Percentiles rank a stretch among this genome's conserved stretches.
Conservation (phyloP, 2,888 invertebrate species). For the Arctia plantaginis region DNA sequence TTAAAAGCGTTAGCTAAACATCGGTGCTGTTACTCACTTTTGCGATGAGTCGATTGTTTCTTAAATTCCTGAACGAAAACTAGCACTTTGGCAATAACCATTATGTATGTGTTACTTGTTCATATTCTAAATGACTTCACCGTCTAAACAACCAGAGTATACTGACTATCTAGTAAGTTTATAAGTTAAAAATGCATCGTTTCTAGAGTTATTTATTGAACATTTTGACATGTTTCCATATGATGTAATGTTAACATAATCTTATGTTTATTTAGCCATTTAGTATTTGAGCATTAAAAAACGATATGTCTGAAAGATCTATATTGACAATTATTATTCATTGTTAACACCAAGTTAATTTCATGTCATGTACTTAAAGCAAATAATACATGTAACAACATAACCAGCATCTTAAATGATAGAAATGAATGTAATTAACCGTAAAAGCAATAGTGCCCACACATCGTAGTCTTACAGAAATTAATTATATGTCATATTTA, state of each 20-base stretch:
- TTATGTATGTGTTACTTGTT: constrained; percentile 27
- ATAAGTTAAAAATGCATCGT: constrained; percentile 36
- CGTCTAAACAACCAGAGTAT: constrained; percentile 37
- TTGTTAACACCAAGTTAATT: constrained; percentile 33
- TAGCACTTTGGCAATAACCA: constrained; percentile 62
- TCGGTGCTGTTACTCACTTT: constrained; percentile 57
- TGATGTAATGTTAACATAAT: constrained; percentile 68
- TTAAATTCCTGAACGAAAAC: constrained; percentile 58
- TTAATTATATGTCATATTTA: too few relatives aligned
- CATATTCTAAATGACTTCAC: constrained; percentile 40
- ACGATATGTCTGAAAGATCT: constrained; percentile 36
- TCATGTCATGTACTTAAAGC: neutral
- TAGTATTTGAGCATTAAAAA: constrained; percentile 23
- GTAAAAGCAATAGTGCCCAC: neutral
- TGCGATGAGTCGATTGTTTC: constrained; percentile 47
- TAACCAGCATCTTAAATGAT: neutral
- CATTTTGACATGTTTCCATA: constrained; percentile 53
- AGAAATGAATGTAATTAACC: neutral
- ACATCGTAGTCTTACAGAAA: neutral
- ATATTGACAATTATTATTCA: constrained; percentile 46
- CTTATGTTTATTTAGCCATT: constrained; percentile 50
- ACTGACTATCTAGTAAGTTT: constrained; percentile 50
- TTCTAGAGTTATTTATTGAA: constrained; percentile 55
- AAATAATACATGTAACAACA: neutral
- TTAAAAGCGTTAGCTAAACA: neutral